Conservation (phyloP, 1,140 invertebrate species). For the Neodiprion pinetum region DNA sequence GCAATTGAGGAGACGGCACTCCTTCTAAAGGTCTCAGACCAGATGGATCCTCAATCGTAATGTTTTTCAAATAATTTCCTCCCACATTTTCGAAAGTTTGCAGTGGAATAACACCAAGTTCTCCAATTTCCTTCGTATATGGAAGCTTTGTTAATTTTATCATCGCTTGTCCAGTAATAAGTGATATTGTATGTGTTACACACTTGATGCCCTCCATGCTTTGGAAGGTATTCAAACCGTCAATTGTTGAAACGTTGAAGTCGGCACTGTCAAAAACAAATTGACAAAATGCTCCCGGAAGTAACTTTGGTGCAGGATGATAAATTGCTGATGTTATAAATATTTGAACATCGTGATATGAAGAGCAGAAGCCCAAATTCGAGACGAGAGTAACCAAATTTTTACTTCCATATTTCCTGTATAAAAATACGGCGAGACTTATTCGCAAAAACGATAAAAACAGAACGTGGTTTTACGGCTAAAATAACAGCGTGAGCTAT, state of each 20-base stretch:
- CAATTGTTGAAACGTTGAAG: conserved; percentile 21
- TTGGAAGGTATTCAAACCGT: conserved; percentile 33
- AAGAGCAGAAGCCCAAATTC: conserved; percentile 33
- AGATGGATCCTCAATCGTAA: too few species aligned
- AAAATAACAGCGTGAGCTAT: conserved; percentile 38
- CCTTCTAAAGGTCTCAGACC: too few species aligned
- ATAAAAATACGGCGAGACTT: conserved; percentile 28
- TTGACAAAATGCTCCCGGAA: conserved; percentile 30
- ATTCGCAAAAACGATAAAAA: conserved; percentile 34
- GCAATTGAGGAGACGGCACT: too few species aligned
- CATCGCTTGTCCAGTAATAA: too few species aligned
- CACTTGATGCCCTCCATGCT: conserved; percentile 27
- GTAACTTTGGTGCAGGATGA: conserved; percentile 23
- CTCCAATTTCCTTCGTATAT: too few species aligned
- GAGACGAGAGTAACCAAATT: conserved; percentile 30
- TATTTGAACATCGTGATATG: conserved; percentile 27
- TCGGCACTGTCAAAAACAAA: conserved; percentile 39
- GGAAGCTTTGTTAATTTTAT: too few species aligned
- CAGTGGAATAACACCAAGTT: too few species aligned
- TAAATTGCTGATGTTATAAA: conserved; percentile 32
- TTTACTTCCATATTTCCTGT: conserved; percentile 37
- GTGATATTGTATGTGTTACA: too few species aligned
- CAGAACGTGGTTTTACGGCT: conserved; percentile 35
- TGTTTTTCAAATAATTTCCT: too few species aligned
- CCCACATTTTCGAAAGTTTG: too few species aligned